A percentile compares a stretch with the other conserved stretches of the same genome.
Evolutionary conservation across 2,797 vertebrate genomes (phyloP).

Genomic region (Eulemur rubriventer): DNA sequence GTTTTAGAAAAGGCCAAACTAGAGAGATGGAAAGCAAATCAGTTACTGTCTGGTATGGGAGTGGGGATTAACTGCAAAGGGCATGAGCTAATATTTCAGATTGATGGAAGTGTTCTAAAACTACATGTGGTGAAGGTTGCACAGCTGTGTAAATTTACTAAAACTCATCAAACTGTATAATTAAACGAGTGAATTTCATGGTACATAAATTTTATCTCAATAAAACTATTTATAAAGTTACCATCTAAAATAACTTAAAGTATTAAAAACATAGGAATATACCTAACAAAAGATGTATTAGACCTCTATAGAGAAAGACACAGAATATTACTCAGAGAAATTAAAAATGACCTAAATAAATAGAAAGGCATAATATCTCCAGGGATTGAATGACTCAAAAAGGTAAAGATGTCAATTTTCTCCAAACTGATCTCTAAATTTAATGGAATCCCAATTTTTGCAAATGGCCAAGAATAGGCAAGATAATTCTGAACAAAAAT

Average conservation of each 20-base stretch:
- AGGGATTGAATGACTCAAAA: background rate
- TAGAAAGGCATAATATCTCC: background rate
- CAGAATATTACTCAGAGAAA: background rate
- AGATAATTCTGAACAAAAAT: background rate
- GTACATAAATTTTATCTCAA: background rate
- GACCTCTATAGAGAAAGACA: background rate
- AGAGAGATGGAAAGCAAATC: background rate
- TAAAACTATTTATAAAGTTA: conserved; percentile 1
- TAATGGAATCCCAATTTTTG: background rate
- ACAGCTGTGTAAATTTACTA: background rate
- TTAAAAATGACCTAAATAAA: background rate
- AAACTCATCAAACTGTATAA: background rate
- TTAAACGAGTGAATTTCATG: background rate
- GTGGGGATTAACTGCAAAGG: background rate
- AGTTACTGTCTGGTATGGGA: background rate
- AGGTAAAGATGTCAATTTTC: background rate
- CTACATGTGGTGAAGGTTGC: background rate
- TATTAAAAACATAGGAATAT: background rate
- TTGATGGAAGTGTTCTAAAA: background rate
- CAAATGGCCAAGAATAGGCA: background rate
- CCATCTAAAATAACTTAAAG: background rate
- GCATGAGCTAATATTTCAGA: background rate
- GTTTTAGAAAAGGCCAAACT: background rate
- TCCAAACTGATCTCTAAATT: conserved; percentile 5
- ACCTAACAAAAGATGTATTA: background rate